Evolutionary conservation across 2,113 vertebrate genomes (phyloP), one percentile per base, ranked within the genome.

Genomic region (Theristicus caerulescens): DNA sequence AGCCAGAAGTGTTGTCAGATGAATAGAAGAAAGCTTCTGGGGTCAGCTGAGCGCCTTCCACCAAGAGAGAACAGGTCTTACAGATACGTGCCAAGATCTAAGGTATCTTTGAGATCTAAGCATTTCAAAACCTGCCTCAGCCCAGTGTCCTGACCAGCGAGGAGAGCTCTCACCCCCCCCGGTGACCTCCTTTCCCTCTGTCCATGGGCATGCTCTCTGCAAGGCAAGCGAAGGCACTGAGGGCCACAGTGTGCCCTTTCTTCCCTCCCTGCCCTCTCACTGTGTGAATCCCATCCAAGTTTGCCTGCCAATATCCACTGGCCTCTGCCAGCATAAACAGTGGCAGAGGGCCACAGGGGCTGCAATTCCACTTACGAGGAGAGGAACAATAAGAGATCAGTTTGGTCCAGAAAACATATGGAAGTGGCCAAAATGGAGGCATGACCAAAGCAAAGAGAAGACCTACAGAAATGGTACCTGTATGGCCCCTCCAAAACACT

Each of bases 251-350:
- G 78, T 94, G 92, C 92, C 94, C 96, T 94, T 95, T 96, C 73
- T 91, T 96, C 87, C 74, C n/a, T 69, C 58, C 25, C 62, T 96
- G 92, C 78, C 94, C 93, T 96, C 87, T 96, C 54, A 7, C 74
- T 91, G 6, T 31, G 46, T 49, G 93, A 94, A 67, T 87, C 52
- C 58, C 54, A 85, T 96, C 95, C 92, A 96, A 86, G 47, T 89
- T 76, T 89, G 10, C 69, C 57, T 97, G 96, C 96, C 96, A 96
- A 47, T 94, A 81, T 92, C 76, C 87, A 92, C 92, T 88, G 88
- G 64, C 86, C 58, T 96, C 59, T 94, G 92, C 96, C 96, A 96
- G 95, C 90, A 77, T 71, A 96, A 97, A 92, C 90, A 93, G 80
- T 93, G 90, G 96, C 96, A 93, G 72, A 93, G 80, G 86, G 88